Percentiles rank a stretch among this genome's conserved stretches.
phyloP scores from a whole-genome alignment of 1,140 invertebrate genomes.

The Drosophila guanche region DNA sequence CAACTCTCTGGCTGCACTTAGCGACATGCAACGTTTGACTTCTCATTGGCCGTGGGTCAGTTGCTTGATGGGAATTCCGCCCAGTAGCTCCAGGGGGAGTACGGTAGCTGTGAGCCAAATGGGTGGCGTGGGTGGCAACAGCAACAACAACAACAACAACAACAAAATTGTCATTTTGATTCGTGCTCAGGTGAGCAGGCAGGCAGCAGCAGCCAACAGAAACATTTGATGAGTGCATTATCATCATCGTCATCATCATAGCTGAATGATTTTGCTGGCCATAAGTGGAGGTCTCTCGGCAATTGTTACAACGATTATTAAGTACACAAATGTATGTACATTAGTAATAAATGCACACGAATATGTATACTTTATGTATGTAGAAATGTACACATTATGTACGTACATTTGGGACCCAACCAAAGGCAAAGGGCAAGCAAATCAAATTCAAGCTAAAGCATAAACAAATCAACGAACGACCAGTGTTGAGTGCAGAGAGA shows the following conservation, averaged over 20 bases:
- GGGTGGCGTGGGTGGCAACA: conserved; percentile 13
- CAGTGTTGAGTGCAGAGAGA: too few relatives aligned
- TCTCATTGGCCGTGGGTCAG: conserved; percentile 57
- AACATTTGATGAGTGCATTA: conserved; percentile 37
- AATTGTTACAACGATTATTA: conserved; percentile 37
- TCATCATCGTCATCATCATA: conserved; percentile 59
- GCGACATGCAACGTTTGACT: conserved; percentile 75
- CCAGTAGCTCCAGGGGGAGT: not conserved
- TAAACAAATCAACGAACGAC: too few relatives aligned
- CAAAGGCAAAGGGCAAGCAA: too few relatives aligned
- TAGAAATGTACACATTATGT: too few relatives aligned
- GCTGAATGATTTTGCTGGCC: conserved; percentile 55
- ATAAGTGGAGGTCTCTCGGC: conserved; percentile 29
- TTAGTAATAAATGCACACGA: too few relatives aligned
- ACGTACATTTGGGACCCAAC: too few relatives aligned
- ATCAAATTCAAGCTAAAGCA: too few relatives aligned
- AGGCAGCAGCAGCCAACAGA: conserved; percentile 25
- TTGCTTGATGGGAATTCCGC: conserved; percentile 21
- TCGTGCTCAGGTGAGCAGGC: conserved; percentile 32
- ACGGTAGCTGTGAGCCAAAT: not conserved
- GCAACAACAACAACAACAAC: conserved; percentile 1
- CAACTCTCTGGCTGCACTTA: conserved; percentile 67
- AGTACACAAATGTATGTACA: not conserved
- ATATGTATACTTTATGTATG: too few relatives aligned
- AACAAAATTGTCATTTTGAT: conserved; percentile 58